Evolutionary conservation across 2,797 vertebrate genomes (phyloP), one percentile per base, ranked within the genome.

Genomic region (Chelon auratus): DNA sequence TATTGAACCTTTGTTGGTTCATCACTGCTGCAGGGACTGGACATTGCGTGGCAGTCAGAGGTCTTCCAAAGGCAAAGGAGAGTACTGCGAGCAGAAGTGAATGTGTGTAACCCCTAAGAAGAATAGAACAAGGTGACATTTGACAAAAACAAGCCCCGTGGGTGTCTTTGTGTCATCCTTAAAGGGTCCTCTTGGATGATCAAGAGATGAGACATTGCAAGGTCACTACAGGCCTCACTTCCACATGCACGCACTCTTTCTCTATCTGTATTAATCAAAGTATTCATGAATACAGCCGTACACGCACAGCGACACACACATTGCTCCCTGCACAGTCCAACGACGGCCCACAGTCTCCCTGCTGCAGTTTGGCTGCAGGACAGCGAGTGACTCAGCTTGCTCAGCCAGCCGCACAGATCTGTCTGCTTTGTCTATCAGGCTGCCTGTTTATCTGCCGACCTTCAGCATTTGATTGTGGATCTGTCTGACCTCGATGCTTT

Each of bases 351-450:
- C 59, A 79, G 81, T 90, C 83, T 75, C 40, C 67, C 70, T 77
- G 67, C 72, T 85, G 80, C 65, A 77, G 78, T 71, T 70, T 87
- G 80, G 85, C 88, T 13, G 51, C 67, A 62, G 83, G 85, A 90
- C 77, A 83, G 77, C 37, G 48, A 72, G 64, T 87, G 87, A 90
- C 72, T 90, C 85, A 84, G 83, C 75, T 37, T 66, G 68, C 72
- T 79, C 69, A 76, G 82, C 43, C 39, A 72, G 72, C 57, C 56
- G 43, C 51, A 58, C 50, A 70, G 64, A 5, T 18, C 26, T 76
- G 62, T 85, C 69, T 80, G 85, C 62, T 80, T 60, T 62, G 68
- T 84, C 72, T 71, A 42, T 83, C 78, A 78, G 64, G 33, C 63
- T 58, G 75, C 36, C 39, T 64, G 68, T 77, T 77, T 78, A 79